phyloP scores from a whole-genome alignment of 1,140 invertebrate genomes.

The Microplitis demolitor region DNA sequence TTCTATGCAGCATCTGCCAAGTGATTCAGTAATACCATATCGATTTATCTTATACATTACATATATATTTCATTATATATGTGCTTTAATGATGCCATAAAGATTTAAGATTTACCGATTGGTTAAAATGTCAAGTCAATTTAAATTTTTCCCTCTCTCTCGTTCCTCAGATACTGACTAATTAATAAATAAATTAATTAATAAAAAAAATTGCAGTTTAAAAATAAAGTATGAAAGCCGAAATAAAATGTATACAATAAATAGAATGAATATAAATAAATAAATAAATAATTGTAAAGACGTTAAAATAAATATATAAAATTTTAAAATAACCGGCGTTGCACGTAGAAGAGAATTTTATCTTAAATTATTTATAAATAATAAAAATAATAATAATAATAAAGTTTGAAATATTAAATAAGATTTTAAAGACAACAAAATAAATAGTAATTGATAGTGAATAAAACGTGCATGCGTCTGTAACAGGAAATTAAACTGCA shows the following conservation, averaged over 20 bases:
- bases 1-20: no score
- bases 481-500: slow-evolving; percentile 27
- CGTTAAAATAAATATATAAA: slow-evolving; percentile 22
- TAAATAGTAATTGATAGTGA: background rate
- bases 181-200: slow-evolving; percentile 1
- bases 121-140: no score
- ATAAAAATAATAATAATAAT: background rate
- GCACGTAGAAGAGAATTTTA: slow-evolving; percentile 11
- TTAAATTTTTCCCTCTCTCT: background rate
- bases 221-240: slow-evolving; percentile 5
- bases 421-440: background rate
- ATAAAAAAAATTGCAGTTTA: background rate
- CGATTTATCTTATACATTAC: no score
- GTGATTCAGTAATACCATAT: no score
- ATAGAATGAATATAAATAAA: background rate
- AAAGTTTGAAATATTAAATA: background rate
- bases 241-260: slow-evolving; percentile 30
- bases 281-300: slow-evolving; percentile 4
- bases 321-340: slow-evolving; percentile 21
- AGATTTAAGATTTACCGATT: no score
- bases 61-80: no score
- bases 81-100: no score
- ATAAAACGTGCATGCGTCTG: slow-evolving; percentile 6
- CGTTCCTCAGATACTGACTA: background rate
- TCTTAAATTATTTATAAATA: background rate